phyloP scores from a whole-genome alignment of 2,113 vertebrate species.

The Apteryx mantelli region DNA sequence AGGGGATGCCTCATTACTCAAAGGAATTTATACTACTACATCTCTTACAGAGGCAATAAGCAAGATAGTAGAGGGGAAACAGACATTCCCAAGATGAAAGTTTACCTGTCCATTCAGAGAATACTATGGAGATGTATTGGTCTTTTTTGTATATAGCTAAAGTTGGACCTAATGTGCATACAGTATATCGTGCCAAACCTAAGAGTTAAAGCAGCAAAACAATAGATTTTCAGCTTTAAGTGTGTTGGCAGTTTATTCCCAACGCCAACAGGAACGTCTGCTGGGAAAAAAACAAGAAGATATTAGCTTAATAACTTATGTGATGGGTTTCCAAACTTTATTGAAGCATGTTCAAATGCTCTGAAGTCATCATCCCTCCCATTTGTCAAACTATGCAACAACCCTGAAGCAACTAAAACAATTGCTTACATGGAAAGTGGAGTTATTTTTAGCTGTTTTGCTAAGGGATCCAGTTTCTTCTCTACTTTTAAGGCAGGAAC shows the following conservation, averaged over 20 bases:
- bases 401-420: not conserved
- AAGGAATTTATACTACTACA: not conserved
- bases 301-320: not conserved
- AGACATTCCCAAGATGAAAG: not conserved
- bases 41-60: not conserved
- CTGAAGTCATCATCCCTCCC: not conserved
- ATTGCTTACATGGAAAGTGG: not conserved
- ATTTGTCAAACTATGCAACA: not conserved
- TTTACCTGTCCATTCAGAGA: not conserved
- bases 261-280: rapidly evolving
- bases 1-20: not conserved
- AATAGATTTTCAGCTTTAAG: not conserved
- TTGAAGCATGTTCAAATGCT: not conserved
- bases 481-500: not conserved
- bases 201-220: not conserved
- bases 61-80: not conserved
- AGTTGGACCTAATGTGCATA: not conserved
- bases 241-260: not conserved
- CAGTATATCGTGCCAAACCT: not conserved
- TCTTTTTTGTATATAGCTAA: not conserved
- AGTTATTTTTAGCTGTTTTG: not conserved
- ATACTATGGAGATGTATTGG: not conserved
- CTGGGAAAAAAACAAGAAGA: not conserved
- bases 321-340: not conserved
- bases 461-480: not conserved